Conservation (phyloP, 2,888 invertebrate species). For the Melieria omissa region DNA sequence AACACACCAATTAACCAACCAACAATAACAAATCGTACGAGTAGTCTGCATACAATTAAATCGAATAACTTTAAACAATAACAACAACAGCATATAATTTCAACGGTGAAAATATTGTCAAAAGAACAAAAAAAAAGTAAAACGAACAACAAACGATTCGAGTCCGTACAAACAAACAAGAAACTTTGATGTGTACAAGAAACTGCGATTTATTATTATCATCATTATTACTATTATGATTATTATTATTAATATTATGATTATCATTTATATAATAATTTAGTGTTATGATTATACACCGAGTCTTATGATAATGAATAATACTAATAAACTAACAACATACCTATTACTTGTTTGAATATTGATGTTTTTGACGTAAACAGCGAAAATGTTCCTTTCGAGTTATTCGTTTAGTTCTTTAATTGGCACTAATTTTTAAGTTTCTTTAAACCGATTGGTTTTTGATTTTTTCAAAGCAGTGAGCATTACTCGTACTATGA, state of each 20-base stretch:
- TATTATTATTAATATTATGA: constrained; percentile 26
- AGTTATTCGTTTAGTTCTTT: constrained; percentile 7
- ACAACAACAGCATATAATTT: background rate
- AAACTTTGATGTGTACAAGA: constrained; percentile 22
- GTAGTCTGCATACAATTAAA: background rate
- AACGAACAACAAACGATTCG: background rate
- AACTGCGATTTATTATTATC: constrained; percentile 26
- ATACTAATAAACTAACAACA: constrained; percentile 23
- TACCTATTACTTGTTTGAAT: constrained; percentile 44
- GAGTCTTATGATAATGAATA: constrained; percentile 39
- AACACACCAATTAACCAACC: background rate
- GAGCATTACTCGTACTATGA: too few relatives aligned
- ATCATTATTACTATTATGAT: constrained; percentile 23
- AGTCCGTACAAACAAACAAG: background rate
- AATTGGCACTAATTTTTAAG: background rate
- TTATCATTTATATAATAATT: constrained; percentile 33
- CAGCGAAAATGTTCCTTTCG: constrained; percentile 34
- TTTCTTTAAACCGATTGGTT: too few relatives aligned
- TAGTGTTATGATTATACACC: constrained; percentile 44
- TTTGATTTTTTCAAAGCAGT: too few relatives aligned
- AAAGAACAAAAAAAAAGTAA: background rate
- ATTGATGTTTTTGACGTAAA: constrained; percentile 49
- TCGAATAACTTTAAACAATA: too few relatives aligned
- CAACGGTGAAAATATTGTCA: background rate
- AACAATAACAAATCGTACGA: background rate